A percentile compares a stretch with the other conserved stretches of the same genome.
These are phyloP conservation scores for Collichthys lucidus DNA, from an alignment of 2,113 vertebrate species.

Conservation along the genomic window DNA sequence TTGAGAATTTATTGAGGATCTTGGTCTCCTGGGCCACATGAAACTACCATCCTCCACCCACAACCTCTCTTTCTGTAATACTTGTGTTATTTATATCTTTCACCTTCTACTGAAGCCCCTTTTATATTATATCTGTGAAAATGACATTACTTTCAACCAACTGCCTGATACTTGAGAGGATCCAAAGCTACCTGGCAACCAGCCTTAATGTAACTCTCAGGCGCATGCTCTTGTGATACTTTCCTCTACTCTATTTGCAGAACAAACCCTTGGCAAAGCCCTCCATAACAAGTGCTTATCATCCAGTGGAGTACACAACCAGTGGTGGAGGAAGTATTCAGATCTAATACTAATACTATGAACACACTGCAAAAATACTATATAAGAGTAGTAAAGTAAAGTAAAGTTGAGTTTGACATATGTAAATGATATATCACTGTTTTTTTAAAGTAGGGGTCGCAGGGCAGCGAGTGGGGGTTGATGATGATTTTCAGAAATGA, in stretches of 20 bases:
- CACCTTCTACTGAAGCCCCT: neutral
- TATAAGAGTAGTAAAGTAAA: too few species aligned
- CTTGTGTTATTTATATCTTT: neutral
- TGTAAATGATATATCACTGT: too few species aligned
- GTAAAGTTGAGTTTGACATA: too few species aligned
- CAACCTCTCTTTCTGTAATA: neutral
- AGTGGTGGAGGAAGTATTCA: neutral
- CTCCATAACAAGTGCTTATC: constrained; percentile 50
- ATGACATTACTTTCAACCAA: neutral
- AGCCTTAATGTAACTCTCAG: constrained; percentile 10
- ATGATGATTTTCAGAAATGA: too few species aligned
- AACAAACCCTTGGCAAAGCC: constrained; percentile 62
- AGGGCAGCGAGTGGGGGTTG: too few species aligned
- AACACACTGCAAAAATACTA: neutral
- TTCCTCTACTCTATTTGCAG: neutral
- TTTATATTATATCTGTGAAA: neutral
- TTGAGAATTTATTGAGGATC: neutral
- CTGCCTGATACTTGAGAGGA: neutral
- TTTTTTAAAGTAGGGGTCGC: too few species aligned
- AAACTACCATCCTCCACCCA: neutral
- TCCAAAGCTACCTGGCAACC: constrained; percentile 50
- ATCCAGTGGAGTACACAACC: constrained; percentile 10
- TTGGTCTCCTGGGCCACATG: neutral
- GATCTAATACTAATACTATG: neutral
- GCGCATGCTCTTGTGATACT: constrained; percentile 1